Evolutionary conservation across 2,113 vertebrate genomes (phyloP), one percentile per base, ranked within the genome.

Genomic region (Equus przewalskii): DNA sequence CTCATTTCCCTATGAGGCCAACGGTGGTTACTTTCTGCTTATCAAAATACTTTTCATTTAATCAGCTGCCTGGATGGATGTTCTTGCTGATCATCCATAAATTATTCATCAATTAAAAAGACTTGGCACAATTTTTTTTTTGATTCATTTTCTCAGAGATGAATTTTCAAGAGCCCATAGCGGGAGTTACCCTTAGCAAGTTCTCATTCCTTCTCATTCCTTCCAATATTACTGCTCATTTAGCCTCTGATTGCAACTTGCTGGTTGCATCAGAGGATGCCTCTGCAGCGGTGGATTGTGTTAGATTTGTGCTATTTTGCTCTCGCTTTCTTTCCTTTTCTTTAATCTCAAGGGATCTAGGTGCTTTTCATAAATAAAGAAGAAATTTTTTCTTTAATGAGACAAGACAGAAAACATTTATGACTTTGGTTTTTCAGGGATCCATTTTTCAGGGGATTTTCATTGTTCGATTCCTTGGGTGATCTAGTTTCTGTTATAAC

Each of bases 51-150:
- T 98, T 98, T 97, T 93, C 93, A 92, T 97, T 92, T 97, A 98
- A 98, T 98, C 85, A 97, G 97, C 87, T 98, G 76, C 90, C 73
- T 97, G 82, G 82, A 76, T 97, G 78, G 83, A 95, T 98, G 97
- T 92, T 98, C 91, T 76, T 97, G 56, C 83, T 98, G 92, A 86
- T 98, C 96, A 54, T 65, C 44, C 79, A 91, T 98, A 96, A 93
- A 97, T 98, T 98, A 98, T 98, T 98, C 94, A 98, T 98, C 73
- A 95, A 92, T 96, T 97, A 84, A 97, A 96, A 90, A 96, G 83
- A 86, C 62, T 89, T 97, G 88, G 46, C 33, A 62, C 7, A 11
- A 4, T 75, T 51, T 94, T 51, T 56, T 81, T 72, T 72, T 97
- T 87, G 78, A 30, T 58, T 95, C 97, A 10, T 97, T 95, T 98